A percentile compares a stretch with the other conserved stretches of the same genome.
Conservation (phyloP, 2,113 vertebrate genomes). For the Phylloscopus trochiloides region DNA sequence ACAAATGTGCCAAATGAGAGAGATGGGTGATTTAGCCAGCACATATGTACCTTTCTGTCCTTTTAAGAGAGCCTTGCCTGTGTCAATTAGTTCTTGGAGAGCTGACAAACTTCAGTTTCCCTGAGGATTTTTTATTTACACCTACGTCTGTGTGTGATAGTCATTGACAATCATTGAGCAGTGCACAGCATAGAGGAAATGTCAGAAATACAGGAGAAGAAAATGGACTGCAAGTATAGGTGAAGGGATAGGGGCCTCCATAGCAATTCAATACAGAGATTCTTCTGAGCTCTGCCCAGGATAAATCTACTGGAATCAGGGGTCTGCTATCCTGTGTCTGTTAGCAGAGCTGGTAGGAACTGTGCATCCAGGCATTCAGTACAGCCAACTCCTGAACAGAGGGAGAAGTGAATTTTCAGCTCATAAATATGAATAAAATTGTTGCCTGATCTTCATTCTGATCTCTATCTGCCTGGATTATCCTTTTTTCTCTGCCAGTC, state of each 20-base stretch:
- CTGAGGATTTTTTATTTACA: background rate
- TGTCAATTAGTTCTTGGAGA: background rate
- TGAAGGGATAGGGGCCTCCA: background rate
- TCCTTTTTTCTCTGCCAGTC: background rate
- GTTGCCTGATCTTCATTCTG: background rate
- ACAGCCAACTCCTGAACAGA: background rate
- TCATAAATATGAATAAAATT: background rate
- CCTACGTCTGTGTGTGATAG: background rate
- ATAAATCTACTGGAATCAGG: background rate
- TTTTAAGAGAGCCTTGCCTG: background rate
- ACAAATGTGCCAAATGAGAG: background rate
- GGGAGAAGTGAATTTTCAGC: background rate
- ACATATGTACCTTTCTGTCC: background rate
- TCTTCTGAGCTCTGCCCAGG: background rate
- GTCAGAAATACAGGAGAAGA: background rate
- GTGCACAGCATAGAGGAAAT: background rate
- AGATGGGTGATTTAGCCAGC: background rate
- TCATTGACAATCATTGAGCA: background rate
- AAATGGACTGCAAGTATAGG: background rate
- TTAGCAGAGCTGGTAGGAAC: background rate
- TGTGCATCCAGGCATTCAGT: background rate
- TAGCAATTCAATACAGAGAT: background rate
- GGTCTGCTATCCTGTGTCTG: rapidly evolving
- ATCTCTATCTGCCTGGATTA: background rate
- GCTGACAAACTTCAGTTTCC: background rate